These are phyloP conservation scores for Dermolepida albohirtum DNA, from an alignment of 2,888 invertebrate species.

Conservation along the genomic window DNA sequence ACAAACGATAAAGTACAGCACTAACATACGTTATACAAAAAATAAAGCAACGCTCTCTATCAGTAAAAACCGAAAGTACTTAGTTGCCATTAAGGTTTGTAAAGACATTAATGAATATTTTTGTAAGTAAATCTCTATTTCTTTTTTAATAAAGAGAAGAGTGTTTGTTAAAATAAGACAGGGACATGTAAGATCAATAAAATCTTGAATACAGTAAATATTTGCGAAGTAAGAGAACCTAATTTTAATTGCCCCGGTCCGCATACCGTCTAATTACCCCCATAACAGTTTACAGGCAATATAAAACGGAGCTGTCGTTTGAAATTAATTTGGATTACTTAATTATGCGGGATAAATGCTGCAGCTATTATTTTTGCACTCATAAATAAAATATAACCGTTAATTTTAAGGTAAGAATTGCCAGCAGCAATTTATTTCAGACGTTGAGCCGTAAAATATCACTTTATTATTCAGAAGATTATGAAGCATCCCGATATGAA, in stretches of 20 bases:
- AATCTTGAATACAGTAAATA: slow-evolving; percentile 30
- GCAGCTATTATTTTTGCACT: slow-evolving; percentile 40
- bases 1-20: too few relatives aligned
- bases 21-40: too few relatives aligned
- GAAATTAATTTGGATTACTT: slow-evolving; percentile 45
- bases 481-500: slow-evolving; percentile 29
- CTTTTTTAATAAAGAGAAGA: too few relatives aligned
- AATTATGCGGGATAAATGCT: slow-evolving; percentile 44
- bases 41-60: too few relatives aligned
- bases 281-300: slow-evolving; percentile 44
- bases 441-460: slow-evolving; percentile 42
- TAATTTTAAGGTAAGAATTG: slow-evolving; percentile 42
- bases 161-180: neutral
- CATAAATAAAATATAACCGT: slow-evolving; percentile 45
- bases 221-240: slow-evolving; percentile 29
- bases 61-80: too few relatives aligned
- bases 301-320: slow-evolving; percentile 42
- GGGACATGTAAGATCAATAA: slow-evolving; percentile 3
- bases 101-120: too few relatives aligned
- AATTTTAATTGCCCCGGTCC: slow-evolving; percentile 41
- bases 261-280: slow-evolving; percentile 41
- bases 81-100: too few relatives aligned
- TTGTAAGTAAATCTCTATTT: too few relatives aligned
- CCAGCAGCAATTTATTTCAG: slow-evolving; percentile 37
- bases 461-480: slow-evolving; percentile 41